phyloP scores from a whole-genome alignment of 92 coral and sea anemone species.

The Zoanthus sansibaricus region DNA sequence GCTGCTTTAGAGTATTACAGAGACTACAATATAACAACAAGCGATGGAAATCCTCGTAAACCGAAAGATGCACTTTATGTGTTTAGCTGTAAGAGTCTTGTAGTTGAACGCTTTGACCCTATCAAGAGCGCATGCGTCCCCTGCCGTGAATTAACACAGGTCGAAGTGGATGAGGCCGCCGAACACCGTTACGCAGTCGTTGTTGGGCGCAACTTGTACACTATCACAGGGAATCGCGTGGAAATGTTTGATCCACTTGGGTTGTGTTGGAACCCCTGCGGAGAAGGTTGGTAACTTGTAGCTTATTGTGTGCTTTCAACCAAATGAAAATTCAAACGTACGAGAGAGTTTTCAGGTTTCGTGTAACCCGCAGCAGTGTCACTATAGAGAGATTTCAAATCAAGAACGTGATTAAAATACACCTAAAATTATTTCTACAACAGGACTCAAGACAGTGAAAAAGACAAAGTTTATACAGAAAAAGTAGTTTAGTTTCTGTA shows the following conservation, averaged over 20 bases:
- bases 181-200: conserved; percentile 84
- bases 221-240: conserved; percentile 70
- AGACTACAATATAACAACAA: conserved; percentile 49
- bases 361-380: no score
- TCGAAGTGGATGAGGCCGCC: conserved; percentile 56
- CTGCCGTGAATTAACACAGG: conserved; percentile 69
- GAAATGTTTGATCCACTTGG: conserved; percentile 76
- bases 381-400: no score
- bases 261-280: conserved; percentile 73
- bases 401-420: no score
- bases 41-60: conserved; percentile 48
- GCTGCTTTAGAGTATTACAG: conserved; percentile 73
- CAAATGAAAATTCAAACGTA: no score
- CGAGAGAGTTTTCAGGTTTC: no score
- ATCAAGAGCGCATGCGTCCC: conserved; percentile 77
- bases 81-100: conserved; percentile 72
- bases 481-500: no score
- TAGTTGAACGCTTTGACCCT: conserved; percentile 79
- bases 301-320: neutral
- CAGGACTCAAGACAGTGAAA: no score
- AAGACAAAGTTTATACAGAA: no score
- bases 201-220: conserved; percentile 73
- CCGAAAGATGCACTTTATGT: conserved; percentile 71
- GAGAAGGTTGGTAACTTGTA: conserved; percentile 65
- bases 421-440: no score